Evolutionary conservation across 2,888 invertebrate genomes (phyloP).

Genomic region (Anaspis maculata): DNA sequence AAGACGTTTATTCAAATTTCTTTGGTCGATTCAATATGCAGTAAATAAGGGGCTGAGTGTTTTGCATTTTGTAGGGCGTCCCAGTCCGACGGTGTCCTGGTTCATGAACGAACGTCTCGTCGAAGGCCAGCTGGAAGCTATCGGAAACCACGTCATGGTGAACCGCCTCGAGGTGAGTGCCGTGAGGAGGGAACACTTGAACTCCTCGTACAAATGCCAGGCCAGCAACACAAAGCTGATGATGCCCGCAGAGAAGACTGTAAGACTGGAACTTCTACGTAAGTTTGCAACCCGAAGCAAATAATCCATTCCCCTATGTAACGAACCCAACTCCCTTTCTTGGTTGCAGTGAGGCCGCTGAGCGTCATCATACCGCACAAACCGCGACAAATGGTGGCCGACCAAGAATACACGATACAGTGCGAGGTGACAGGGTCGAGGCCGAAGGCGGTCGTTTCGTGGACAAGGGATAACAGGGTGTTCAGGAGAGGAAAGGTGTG

Average conservation of each 20-base stretch:
- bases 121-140: slow-evolving; percentile 61
- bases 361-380: slow-evolving; percentile 70
- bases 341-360: slow-evolving; percentile 73
- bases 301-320: neutral
- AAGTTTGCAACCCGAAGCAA: too few species aligned
- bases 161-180: slow-evolving; percentile 69
- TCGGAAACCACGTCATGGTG: slow-evolving; percentile 67
- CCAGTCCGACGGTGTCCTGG: slow-evolving; percentile 80
- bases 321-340: slow-evolving; percentile 7
- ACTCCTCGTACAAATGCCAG: slow-evolving; percentile 80
- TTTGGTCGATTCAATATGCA: too few species aligned
- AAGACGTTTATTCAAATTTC: too few species aligned
- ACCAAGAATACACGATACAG: slow-evolving; percentile 67
- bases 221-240: slow-evolving; percentile 82
- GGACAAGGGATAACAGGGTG: slow-evolving; percentile 74
- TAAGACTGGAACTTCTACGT: slow-evolving; percentile 77
- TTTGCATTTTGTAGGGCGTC: too few species aligned
- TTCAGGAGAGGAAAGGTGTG: slow-evolving; percentile 70
- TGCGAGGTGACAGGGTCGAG: slow-evolving; percentile 81
- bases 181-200: slow-evolving; percentile 67
- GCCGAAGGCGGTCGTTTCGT: slow-evolving; percentile 74
- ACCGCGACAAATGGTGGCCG: slow-evolving; percentile 68
- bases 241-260: slow-evolving; percentile 73
- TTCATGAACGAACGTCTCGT: slow-evolving; percentile 63
- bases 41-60: too few species aligned